These are phyloP conservation scores for Manis javanica DNA, from an alignment of 2,797 vertebrate genomes.

Conservation along the genomic window DNA sequence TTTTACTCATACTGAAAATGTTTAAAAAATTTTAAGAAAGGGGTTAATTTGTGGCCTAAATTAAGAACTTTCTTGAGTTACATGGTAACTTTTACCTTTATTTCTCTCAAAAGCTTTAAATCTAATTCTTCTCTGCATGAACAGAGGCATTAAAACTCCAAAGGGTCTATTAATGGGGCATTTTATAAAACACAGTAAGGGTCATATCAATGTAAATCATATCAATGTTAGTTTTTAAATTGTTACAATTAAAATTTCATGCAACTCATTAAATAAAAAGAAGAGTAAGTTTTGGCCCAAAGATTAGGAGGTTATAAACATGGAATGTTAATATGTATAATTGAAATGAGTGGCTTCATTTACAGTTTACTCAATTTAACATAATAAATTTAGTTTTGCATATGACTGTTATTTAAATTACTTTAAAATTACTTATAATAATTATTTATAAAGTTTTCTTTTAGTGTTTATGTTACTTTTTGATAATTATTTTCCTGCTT, in stretches of 20 bases:
- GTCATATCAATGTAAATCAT: not conserved
- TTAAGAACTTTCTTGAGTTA: not conserved
- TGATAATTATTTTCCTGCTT: slow-evolving; percentile 86
- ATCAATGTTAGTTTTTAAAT: not conserved
- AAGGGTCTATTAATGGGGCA: not conserved
- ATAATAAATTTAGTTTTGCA: slow-evolving; percentile 27
- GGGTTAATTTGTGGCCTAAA: not conserved
- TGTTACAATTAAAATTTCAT: slow-evolving; percentile 37
- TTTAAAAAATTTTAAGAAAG: not conserved
- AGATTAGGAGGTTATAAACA: not conserved
- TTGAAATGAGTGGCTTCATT: not conserved
- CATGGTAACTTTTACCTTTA: not conserved
- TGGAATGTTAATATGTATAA: slow-evolving; percentile 9
- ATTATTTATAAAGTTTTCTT: slow-evolving; percentile 77
- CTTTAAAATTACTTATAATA: slow-evolving; percentile 69
- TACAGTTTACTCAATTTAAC: not conserved
- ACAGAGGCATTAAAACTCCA: not conserved
- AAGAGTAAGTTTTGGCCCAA: not conserved
- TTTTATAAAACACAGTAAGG: not conserved
- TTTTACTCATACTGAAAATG: not conserved
- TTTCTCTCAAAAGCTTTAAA: not conserved
- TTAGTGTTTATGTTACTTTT: slow-evolving; percentile 78
- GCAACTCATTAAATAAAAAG: not conserved
- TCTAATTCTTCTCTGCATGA: not conserved
- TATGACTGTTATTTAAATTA: slow-evolving; percentile 58